These are phyloP conservation scores for Bugulina stolonifera DNA, from an alignment of 2,888 invertebrate genomes.

Conservation along the genomic window DNA sequence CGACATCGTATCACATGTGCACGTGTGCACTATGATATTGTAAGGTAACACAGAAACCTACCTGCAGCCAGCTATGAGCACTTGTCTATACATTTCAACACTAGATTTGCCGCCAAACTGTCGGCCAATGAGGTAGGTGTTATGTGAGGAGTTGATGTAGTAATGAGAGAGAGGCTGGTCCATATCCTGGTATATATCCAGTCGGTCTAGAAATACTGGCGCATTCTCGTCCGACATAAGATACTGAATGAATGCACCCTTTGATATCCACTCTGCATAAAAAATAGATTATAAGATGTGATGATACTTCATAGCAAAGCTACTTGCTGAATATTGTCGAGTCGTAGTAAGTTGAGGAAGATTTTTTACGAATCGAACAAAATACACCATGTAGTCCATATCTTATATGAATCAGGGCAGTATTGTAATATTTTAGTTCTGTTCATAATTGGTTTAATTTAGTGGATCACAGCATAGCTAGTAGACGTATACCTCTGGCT, in stretches of 20 bases:
- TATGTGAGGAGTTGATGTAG: slow-evolving; percentile 82
- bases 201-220: slow-evolving; percentile 94
- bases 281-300: too few relatives aligned
- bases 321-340: too few relatives aligned
- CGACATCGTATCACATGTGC: too few relatives aligned
- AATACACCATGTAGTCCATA: too few relatives aligned
- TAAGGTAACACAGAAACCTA: too few relatives aligned
- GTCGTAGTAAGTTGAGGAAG: neutral
- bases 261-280: slow-evolving; percentile 63
- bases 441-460: too few relatives aligned
- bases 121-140: slow-evolving; percentile 57
- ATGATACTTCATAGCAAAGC: too few relatives aligned
- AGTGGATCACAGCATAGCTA: neutral
- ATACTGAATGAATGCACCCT: slow-evolving; percentile 94
- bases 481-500: slow-evolving; percentile 59
- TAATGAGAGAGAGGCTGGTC: slow-evolving; percentile 96
- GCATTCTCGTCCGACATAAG: slow-evolving; percentile 99
- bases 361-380: too few relatives aligned
- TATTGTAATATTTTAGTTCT: too few relatives aligned
- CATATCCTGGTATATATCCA: slow-evolving; percentile 88
- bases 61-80: slow-evolving; percentile 92
- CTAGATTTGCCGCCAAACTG: slow-evolving; percentile 98
- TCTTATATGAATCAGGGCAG: too few relatives aligned
- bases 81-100: slow-evolving; percentile 96
- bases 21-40: too few relatives aligned